phyloP scores from a whole-genome alignment of 2,888 invertebrate genomes.

The Cloeon dipterum region DNA sequence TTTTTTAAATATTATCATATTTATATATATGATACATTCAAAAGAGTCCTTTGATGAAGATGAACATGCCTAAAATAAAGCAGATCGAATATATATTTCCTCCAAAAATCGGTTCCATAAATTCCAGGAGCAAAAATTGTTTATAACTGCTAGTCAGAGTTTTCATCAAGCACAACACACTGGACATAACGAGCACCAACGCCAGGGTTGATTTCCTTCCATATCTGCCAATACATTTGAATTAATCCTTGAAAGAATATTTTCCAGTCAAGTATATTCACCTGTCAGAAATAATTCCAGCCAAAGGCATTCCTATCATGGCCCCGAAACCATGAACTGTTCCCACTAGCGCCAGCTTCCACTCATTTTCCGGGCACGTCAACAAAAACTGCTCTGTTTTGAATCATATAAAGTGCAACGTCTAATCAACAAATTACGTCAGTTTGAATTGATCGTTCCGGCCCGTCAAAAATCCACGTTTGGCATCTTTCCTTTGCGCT shows the following conservation, averaged over 20 bases:
- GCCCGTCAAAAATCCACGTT: constrained; percentile 29
- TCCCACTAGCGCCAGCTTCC: constrained; percentile 50
- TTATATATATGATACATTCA: too few species aligned
- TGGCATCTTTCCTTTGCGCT: constrained; percentile 17
- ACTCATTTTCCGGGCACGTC: constrained; percentile 36
- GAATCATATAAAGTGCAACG: too few species aligned
- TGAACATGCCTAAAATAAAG: constrained; percentile 48
- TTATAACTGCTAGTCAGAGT: constrained; percentile 43
- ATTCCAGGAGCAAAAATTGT: constrained; percentile 44
- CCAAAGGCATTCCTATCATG: constrained; percentile 42
- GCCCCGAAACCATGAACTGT: constrained; percentile 51
- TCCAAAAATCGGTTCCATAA: constrained; percentile 42
- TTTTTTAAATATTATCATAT: too few species aligned
- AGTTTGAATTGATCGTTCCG: constrained; percentile 33
- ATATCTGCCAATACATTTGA: constrained; percentile 26
- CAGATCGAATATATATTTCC: constrained; percentile 48
- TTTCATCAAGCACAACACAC: constrained; percentile 37
- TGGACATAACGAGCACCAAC: constrained; percentile 30
- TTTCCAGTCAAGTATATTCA: too few species aligned
- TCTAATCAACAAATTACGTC: too few species aligned
- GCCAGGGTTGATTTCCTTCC: constrained; percentile 37
- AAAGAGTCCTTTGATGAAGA: too few species aligned
- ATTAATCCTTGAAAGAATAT: too few species aligned
- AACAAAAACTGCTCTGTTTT: constrained; percentile 45
- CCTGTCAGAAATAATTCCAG: constrained; percentile 39